Base-by-base conservation (phyloP, 2,888 invertebrate genomes). In the Parnassius glacialis region DNA sequence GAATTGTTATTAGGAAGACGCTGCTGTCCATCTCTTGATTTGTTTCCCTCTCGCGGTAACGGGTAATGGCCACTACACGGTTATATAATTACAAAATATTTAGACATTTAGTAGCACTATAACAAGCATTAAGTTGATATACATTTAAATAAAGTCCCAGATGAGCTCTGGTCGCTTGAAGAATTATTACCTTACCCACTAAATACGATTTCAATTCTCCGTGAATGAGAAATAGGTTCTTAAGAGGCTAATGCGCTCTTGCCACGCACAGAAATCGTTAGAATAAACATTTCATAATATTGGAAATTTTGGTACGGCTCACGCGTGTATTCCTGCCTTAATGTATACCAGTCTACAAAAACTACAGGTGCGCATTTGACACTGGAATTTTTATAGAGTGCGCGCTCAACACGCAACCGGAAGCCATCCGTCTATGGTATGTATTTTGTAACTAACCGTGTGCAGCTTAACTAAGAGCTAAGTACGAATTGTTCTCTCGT, bases 131-230 rank as follows among this genome's bases (percentile, higher is more conserved):
- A 34, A 34, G 34, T 34, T 34, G 34, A 34, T 34, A 34, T 34
- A 34, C 13, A 13, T 48, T 13, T 9, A 13, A 34, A 9, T 16
- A 41, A 13, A 47, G 48, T 16, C 48, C 42, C 50, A 52, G 44
- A 16, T 51, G 16, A 25, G 34, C 16, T 51, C 48, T 43, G 54
- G 25, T 51, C 42, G 13, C 54, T 3, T 50, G n/a, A 47, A 47
- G 20, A 47, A 42, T 42, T 56, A 57, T 61, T 47, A 61, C 47
- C 45, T 52, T 57, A 55, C 47, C 47, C 20, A 51, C 52, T 61
- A 61, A 57, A 61, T 61, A 51, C 41, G 45, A 61, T 61, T 61
- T 61, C 61, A 61, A 61, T 61, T 57, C 57, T 52, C 61, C 52
- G 52, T 47, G n/a, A 20, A 61, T 52, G 52, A 57, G 48, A 61